These are phyloP conservation scores for Rhabdophis nuchalis DNA, from an alignment of 2,797 vertebrate species.

Conservation along the genomic window DNA sequence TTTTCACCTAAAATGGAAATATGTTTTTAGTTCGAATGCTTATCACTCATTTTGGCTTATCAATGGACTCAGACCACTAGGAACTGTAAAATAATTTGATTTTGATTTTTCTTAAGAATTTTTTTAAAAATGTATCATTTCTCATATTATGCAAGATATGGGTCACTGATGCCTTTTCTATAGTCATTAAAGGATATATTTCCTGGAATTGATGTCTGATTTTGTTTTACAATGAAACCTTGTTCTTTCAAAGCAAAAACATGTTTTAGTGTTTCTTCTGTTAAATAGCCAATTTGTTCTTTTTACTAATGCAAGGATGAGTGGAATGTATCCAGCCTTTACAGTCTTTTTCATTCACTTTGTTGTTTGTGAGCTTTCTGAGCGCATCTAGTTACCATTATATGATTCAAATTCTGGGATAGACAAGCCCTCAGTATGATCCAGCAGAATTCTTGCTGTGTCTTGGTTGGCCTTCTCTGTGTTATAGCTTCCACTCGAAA, in stretches of 20 bases:
- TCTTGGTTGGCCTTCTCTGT: not conserved
- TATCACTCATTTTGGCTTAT: not conserved
- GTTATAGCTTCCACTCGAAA: not conserved
- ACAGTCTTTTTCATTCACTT: not conserved
- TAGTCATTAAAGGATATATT: not conserved
- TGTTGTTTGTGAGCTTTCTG: not conserved
- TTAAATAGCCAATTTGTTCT: not conserved
- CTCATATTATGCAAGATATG: not conserved
- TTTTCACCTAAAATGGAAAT: not conserved
- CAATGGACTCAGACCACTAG: not conserved
- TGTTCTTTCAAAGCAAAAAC: not conserved
- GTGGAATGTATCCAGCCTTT: not conserved
- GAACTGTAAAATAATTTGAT: slow-evolving; percentile 35
- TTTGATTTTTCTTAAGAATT: not conserved
- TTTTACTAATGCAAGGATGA: not conserved
- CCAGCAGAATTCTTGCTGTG: not conserved
- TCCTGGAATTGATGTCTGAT: not conserved
- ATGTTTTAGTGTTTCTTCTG: not conserved
- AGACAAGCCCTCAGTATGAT: not conserved
- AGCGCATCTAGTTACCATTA: not conserved
- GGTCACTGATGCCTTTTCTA: not conserved
- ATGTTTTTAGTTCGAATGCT: no score
- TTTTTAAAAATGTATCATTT: not conserved
- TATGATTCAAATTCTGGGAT: not conserved
- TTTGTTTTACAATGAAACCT: not conserved